Evolutionary conservation across 2,888 invertebrate genomes (phyloP), one percentile per base, ranked within the genome.

Genomic region (Cylloceria caligata): DNA sequence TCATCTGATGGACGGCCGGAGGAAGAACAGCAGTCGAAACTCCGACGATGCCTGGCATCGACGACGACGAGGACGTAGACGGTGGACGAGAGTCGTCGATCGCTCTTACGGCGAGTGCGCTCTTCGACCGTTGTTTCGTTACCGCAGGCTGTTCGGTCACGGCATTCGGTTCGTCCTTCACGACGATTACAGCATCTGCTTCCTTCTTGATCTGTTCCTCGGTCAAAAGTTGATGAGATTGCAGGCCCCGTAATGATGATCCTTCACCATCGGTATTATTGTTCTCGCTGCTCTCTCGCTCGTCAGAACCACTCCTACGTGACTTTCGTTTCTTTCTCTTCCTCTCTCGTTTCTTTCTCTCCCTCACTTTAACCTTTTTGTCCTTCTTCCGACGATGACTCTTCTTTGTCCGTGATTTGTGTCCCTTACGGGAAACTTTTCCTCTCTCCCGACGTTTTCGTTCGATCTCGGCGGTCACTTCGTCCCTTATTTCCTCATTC

Each of bases 391-490:
- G 87, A 19, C 72, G 78, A 34, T 74, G 71, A 0, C 74, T 80
- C 47, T 80, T 85, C 36, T 80, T 89, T 42, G 83, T 88, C 0
- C 86, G 79, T 3, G 87, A 85, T 19, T 84, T 90, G 3, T 86
- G 85, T 24, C 62, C 34, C 9, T 69, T 84, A 0, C 72, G 67
- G 1, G 60, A 34, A 2, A 64, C 39, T 24, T 86, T 88, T 5
- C 85, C 86, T 47, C 86, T 88, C 42, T 91, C 90, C n/a, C 86
- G 89, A 80, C 88, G 87, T 55, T 88, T 89, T 11, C 88, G 88
- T 68, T 91, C 90, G n/a, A 90, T 91, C 68, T 93, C 92, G 2
- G 91, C 91, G 0, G 89, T 86, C 0, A 90, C 90, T 71, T 93
- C 91, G 39, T 92, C 92, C 13, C 91, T 87, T 34, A 91, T 90